Evolutionary conservation across 1,140 invertebrate species (phyloP), one percentile per base, ranked within the genome.

Genomic region (Pinna nobilis): DNA sequence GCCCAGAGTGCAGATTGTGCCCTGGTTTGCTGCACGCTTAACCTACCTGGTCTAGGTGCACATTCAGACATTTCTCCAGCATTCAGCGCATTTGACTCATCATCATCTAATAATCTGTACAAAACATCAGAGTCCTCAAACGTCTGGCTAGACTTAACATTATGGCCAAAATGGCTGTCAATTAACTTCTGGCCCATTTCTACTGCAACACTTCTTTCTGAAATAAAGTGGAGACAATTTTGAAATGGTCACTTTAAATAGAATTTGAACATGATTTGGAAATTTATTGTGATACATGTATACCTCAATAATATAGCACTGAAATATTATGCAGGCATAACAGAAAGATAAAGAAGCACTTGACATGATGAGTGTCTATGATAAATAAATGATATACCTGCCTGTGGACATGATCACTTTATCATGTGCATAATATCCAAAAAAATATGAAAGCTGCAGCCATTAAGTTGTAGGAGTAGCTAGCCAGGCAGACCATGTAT

Each of bases 161-260:
- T 70, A 57, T 85, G 81, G 20, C 83, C 84, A 79, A 89, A 87
- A 70, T 88, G 83, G n/a, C 79, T 68, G 57, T 88, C 85, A 53
- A 90, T 84, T 41, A 90, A 67, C 32, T 78, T 77, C 68, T 89
- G 88, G 13, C 89, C 88, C 77, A 87, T 82, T 59, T 87, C 82
- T 25, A 88, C 50, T 11, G 88, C 89, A 49, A 78, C 65, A 37
- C 76, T 69, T 28, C 84, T 59, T 18, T 84, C 88, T 88, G 68
- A 30, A 76, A 84, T 7, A 6, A 47, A 53, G 15, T 20, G 11
- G 20, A 25, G n/a, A n/a, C n/a, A n/a, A n/a, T 20, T 7, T 53
- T 2, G 20, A 23, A 33, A 59, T 32, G 3, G 20, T 1, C 13
- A 3, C 4, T 23, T 2, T 53, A 53, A 32, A 35, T 50, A 18